Percentiles rank a stretch among this genome's conserved stretches.
Conservation (phyloP, 1,140 invertebrate genomes). For the Pogonomyrmex californicus region DNA sequence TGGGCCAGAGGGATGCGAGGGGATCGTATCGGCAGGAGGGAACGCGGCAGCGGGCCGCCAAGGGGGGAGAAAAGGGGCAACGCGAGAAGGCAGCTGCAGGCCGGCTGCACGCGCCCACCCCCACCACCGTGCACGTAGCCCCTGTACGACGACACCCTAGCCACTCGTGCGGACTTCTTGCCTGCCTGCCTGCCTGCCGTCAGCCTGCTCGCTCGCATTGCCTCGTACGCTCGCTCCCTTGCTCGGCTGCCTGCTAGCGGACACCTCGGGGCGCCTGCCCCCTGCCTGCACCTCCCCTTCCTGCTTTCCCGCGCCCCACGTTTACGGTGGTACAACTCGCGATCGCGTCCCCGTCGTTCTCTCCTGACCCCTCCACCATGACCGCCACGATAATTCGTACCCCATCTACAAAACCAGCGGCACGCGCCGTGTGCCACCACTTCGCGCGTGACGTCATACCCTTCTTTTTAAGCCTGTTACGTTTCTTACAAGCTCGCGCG, state of each 20-base stretch:
- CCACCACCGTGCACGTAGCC: slow-evolving; percentile 78
- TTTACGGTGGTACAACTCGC: slow-evolving; percentile 32
- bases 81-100: slow-evolving; percentile 84
- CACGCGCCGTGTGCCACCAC: slow-evolving; percentile 84
- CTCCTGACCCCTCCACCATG: slow-evolving; percentile 23
- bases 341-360: not conserved
- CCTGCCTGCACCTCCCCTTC: slow-evolving; percentile 69
- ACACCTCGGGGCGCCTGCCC: slow-evolving; percentile 74
- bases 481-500: slow-evolving; percentile 69
- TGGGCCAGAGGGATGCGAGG: slow-evolving; percentile 55
- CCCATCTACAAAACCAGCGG: slow-evolving; percentile 76
- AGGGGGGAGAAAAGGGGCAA: slow-evolving; percentile 61
- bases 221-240: slow-evolving; percentile 44
- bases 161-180: slow-evolving; percentile 75
- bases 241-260: slow-evolving; percentile 60
- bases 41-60: slow-evolving; percentile 69
- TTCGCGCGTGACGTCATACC: slow-evolving; percentile 80
- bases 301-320: slow-evolving; percentile 68
- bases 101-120: slow-evolving; percentile 87
- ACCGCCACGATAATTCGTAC: slow-evolving; percentile 70
- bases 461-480: slow-evolving; percentile 77
- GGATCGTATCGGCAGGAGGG: slow-evolving; percentile 53
- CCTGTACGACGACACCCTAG: slow-evolving; percentile 76
- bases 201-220: slow-evolving; percentile 14
- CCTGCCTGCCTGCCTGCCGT: slow-evolving; percentile 24